phyloP scores from a whole-genome alignment of 2,113 vertebrate genomes.

The Pionites leucogaster region DNA sequence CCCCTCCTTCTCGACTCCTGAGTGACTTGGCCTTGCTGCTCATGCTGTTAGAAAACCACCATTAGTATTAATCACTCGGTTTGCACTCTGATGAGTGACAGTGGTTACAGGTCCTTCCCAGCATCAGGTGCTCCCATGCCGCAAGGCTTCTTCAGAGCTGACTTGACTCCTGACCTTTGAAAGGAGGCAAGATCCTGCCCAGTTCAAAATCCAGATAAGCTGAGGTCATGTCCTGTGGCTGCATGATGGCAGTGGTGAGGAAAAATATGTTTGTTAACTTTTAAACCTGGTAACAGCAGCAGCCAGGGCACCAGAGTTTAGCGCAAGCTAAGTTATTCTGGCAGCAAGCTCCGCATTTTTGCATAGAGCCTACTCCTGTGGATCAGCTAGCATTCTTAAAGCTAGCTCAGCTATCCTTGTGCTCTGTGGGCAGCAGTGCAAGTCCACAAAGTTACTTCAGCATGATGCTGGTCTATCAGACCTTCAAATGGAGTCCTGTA shows the following conservation, averaged over 20 bases:
- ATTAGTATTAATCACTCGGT: neutral
- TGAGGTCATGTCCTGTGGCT: neutral
- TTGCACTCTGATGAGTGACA: neutral
- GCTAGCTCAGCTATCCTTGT: neutral
- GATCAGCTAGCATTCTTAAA: neutral
- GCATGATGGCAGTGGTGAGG: neutral
- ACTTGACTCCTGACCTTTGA: neutral
- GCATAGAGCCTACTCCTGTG: neutral
- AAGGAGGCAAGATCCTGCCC: neutral
- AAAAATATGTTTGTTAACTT: neutral
- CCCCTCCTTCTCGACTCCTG: neutral
- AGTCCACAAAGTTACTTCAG: neutral
- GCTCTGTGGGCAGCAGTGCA: neutral
- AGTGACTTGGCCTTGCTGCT: neutral
- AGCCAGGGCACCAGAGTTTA: neutral
- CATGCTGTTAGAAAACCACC: rapidly evolving
- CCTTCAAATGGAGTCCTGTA: rapidly evolving
- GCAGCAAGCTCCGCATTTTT: rapidly evolving
- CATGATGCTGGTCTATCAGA: neutral
- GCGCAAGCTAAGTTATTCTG: neutral
- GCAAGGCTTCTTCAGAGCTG: neutral
- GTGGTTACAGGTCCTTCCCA: neutral
- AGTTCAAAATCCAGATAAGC: neutral
- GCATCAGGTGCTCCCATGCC: neutral
- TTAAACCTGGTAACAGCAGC: neutral